Evolutionary conservation across 2,888 invertebrate species (phyloP).

Genomic region (Drosophila mercatorum): DNA sequence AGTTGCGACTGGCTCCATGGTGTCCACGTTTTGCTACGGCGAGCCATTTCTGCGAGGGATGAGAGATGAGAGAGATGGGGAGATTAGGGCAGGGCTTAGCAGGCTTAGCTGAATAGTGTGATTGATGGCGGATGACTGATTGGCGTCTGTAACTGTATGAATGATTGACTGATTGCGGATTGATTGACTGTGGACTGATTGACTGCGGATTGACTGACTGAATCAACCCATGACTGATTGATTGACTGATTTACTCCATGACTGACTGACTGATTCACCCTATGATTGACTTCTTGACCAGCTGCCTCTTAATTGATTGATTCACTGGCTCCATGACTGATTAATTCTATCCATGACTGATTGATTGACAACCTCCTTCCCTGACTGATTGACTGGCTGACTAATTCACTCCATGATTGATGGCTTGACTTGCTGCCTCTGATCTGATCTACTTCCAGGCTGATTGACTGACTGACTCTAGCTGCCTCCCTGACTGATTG

Average conservation of each 20-base stretch:
- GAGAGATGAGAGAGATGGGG: background rate
- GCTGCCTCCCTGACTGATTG: too few species aligned
- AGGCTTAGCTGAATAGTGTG: background rate
- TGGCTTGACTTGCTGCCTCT: background rate
- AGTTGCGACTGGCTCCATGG: slow-evolving; percentile 90
- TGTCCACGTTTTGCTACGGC: slow-evolving; percentile 88
- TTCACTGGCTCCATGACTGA: too few species aligned
- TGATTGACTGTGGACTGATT: background rate
- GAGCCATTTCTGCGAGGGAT: slow-evolving; percentile 89
- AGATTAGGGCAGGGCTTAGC: too few species aligned
- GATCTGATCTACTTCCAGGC: too few species aligned
- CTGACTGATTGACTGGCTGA: background rate
- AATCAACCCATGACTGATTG: background rate
- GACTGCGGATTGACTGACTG: background rate
- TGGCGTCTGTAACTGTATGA: too few species aligned
- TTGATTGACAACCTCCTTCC: too few species aligned
- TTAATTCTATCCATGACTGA: too few species aligned
- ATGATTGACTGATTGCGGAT: background rate
- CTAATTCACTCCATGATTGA: background rate
- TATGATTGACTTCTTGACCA: too few species aligned
- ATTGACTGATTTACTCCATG: background rate
- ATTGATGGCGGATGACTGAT: background rate
- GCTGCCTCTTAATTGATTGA: too few species aligned
- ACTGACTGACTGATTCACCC: too few species aligned
- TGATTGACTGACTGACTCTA: background rate